Percentiles rank a stretch among this genome's conserved stretches.
phyloP scores from a whole-genome alignment of 2,888 invertebrate genomes.

The Oligia latruncula region DNA sequence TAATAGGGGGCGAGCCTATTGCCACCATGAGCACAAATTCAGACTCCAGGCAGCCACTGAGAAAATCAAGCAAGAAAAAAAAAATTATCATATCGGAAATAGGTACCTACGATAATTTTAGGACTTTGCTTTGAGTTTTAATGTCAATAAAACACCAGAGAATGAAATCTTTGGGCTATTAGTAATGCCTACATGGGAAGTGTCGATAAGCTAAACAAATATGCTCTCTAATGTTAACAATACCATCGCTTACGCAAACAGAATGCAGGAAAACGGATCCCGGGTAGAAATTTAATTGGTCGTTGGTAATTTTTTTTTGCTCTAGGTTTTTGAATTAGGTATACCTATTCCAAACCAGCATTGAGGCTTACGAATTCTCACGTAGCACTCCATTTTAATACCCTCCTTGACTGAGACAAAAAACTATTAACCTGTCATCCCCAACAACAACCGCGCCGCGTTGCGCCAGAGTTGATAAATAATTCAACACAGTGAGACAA shows the following conservation, averaged over 20 bases:
- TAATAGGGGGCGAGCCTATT: no score
- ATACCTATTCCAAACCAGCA: neutral
- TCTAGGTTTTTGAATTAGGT: neutral
- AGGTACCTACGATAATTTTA: neutral
- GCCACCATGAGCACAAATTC: neutral
- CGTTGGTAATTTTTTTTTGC: no score
- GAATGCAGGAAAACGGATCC: conserved; percentile 15
- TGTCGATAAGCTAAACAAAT: conserved; percentile 25
- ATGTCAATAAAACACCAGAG: neutral
- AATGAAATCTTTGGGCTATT: conserved; percentile 1
- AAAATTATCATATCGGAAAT: neutral
- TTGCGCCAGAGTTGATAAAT: conserved; percentile 22
- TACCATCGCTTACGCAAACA: neutral
- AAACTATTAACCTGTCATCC: conserved; percentile 2
- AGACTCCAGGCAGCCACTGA: neutral
- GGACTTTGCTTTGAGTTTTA: neutral
- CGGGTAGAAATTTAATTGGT: neutral
- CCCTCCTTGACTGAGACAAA: neutral
- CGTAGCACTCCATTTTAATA: neutral
- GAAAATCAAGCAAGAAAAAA: no score
- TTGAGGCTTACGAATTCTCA: neutral
- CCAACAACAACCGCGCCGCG: neutral
- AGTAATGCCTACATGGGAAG: conserved; percentile 11
- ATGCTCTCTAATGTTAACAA: neutral
- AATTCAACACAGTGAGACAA: conserved; percentile 22